Percentiles rank a stretch among this genome's conserved stretches.
These are phyloP conservation scores for Eptesicus fuscus DNA, from an alignment of 2,113 vertebrate species.

Conservation along the genomic window DNA sequence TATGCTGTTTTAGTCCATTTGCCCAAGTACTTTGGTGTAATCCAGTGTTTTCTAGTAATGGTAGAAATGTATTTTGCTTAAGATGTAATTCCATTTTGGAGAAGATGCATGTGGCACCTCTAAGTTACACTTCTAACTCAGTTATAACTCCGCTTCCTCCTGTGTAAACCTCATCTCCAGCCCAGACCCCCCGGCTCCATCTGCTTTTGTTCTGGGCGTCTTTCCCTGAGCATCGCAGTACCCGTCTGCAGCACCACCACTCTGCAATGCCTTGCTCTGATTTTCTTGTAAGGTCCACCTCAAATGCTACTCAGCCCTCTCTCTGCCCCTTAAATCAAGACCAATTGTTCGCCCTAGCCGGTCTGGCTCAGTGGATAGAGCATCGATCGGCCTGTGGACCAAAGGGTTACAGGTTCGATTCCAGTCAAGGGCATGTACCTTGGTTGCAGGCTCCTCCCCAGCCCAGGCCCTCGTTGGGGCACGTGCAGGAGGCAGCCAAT, in stretches of 20 bases:
- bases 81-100: conserved; percentile 19
- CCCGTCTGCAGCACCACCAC: neutral
- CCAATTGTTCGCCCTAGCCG: neutral
- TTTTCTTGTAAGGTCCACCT: neutral
- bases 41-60: neutral
- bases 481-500: too few species aligned
- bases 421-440: too few species aligned
- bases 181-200: neutral
- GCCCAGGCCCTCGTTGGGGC: too few species aligned
- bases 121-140: neutral
- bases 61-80: conserved; percentile 4
- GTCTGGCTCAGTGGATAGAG: too few species aligned
- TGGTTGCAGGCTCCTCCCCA: too few species aligned
- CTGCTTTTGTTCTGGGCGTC: neutral
- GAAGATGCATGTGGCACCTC: neutral
- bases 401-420: too few species aligned
- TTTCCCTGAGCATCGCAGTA: neutral
- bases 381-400: too few species aligned
- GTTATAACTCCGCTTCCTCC: neutral
- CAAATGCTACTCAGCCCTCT: neutral
- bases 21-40: neutral
- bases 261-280: neutral
- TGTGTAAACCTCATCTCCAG: neutral
- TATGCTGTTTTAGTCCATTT: conserved; percentile 15
- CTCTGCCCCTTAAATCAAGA: neutral